phyloP scores from a whole-genome alignment of 2,888 invertebrate species.

The Margaritifera margaritifera region DNA sequence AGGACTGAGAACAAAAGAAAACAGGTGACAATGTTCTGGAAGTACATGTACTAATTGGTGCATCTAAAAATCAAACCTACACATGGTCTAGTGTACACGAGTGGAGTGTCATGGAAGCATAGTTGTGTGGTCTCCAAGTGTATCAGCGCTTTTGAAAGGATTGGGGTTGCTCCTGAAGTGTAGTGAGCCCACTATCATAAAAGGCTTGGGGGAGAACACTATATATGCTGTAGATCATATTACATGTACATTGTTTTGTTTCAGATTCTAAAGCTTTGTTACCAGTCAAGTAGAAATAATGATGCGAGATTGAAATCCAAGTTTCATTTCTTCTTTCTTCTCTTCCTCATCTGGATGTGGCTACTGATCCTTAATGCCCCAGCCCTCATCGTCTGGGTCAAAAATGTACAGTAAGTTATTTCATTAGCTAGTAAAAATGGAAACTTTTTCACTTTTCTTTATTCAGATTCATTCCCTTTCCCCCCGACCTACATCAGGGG shows the following conservation, averaged over 20 bases:
- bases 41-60: too few species aligned
- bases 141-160: too few species aligned
- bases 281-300: constrained; percentile 20
- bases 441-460: neutral
- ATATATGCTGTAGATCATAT: neutral
- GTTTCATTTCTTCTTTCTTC: constrained; percentile 36
- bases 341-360: constrained; percentile 49
- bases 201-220: too few species aligned
- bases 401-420: constrained; percentile 41
- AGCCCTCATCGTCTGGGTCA: constrained; percentile 43
- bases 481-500: too few species aligned
- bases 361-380: constrained; percentile 40
- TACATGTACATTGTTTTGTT: constrained; percentile 13
- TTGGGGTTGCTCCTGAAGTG: too few species aligned
- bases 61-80: too few species aligned
- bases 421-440: neutral
- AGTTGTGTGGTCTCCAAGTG: too few species aligned
- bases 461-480: neutral
- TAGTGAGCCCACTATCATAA: too few species aligned
- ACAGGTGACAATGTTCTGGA: too few species aligned
- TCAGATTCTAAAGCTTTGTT: constrained; percentile 42
- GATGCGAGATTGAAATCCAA: constrained; percentile 25
- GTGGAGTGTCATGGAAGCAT: too few species aligned
- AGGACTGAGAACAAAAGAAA: too few species aligned
- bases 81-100: too few species aligned